Percentiles rank a stretch among this genome's conserved stretches.
Evolutionary conservation across 2,797 vertebrate species (phyloP).

Genomic region (Peromyscus eremicus): DNA sequence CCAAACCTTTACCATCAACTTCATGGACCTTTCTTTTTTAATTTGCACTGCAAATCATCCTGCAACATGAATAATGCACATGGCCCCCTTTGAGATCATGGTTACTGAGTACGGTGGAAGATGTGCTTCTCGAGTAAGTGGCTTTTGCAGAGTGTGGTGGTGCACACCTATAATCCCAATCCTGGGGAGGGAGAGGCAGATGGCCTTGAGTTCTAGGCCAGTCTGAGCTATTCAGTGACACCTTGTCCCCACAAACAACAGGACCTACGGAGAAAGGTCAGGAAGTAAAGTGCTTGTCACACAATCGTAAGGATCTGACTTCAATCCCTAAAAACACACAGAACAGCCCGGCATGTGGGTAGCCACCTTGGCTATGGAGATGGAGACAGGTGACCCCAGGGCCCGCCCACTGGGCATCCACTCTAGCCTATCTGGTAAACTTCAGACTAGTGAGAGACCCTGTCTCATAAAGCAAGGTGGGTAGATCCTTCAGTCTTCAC

Average conservation of each 20-base stretch:
- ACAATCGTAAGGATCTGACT: background rate
- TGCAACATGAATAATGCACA: background rate
- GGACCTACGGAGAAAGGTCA: background rate
- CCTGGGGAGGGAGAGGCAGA: background rate
- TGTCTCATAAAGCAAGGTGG: background rate
- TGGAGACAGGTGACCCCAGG: background rate
- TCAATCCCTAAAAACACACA: background rate
- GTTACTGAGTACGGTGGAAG: background rate
- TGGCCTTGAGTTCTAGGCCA: background rate
- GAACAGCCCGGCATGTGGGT: background rate
- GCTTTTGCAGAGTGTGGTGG: background rate
- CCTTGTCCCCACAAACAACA: background rate
- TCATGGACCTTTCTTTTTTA: background rate
- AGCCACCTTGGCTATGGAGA: background rate
- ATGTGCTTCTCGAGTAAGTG: background rate
- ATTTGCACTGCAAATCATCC: background rate
- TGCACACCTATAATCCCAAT: background rate
- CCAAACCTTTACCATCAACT: constrained; percentile 13
- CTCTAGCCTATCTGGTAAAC: background rate
- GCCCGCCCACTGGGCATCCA: background rate
- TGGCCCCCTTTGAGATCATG: background rate
- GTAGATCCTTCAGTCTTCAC: background rate
- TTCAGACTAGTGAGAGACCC: background rate
- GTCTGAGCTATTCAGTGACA: background rate
- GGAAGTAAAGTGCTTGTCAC: background rate